These are phyloP conservation scores for Sphaerophoria taeniata DNA, from an alignment of 2,888 invertebrate species.

Conservation along the genomic window DNA sequence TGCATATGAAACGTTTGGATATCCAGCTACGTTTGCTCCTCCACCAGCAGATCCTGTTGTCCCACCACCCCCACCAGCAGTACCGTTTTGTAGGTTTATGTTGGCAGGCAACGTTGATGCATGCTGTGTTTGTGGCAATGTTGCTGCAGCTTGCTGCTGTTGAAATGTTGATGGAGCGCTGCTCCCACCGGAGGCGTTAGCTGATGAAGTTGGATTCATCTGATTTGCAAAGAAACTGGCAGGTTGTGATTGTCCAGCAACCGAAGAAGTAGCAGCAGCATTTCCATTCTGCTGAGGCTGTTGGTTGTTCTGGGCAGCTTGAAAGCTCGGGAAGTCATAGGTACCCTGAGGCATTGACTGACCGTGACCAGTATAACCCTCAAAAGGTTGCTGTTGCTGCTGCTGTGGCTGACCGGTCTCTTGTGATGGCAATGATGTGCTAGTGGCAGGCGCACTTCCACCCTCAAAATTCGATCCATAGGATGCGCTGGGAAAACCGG, in stretches of 20 bases:
- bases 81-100: constrained; percentile 77
- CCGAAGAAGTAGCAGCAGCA: constrained; percentile 30
- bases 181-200: constrained; percentile 42
- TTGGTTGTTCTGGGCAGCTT: constrained; percentile 44
- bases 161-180: constrained; percentile 83
- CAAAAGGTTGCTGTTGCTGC: constrained; percentile 14
- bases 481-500: constrained; percentile 38
- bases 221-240: constrained; percentile 54
- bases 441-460: constrained; percentile 50
- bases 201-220: constrained; percentile 58
- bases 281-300: constrained; percentile 47
- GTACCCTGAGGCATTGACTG: constrained; percentile 55
- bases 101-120: constrained; percentile 78
- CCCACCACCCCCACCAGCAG: too few relatives aligned
- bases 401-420: constrained; percentile 3
- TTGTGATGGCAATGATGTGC: constrained; percentile 54
- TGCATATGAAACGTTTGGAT: constrained; percentile 27
- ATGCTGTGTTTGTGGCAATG: constrained; percentile 57
- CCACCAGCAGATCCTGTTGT: constrained; percentile 29
- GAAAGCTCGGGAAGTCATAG: constrained; percentile 82
- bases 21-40: constrained; percentile 47
- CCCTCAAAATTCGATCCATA: constrained; percentile 29
- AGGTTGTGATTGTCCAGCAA: constrained; percentile 65
- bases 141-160: constrained; percentile 76
- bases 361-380: constrained; percentile 42